Conservation (phyloP, 2,797 vertebrate species). For the Acanthiza pusilla region DNA sequence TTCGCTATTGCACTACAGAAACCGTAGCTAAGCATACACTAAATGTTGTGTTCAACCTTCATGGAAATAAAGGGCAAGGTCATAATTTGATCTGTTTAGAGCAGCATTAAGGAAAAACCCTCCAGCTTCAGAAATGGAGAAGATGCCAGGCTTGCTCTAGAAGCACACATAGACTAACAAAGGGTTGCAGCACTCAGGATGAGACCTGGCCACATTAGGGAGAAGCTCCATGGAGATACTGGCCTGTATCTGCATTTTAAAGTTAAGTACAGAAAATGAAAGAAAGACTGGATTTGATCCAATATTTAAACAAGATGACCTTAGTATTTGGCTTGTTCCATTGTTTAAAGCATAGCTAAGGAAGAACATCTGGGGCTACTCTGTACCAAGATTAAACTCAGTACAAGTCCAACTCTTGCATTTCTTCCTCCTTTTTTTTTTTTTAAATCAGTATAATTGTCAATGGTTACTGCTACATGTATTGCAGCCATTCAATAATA, state of each 20-base stretch:
- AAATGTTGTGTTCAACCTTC: not conserved
- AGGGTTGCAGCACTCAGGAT: not conserved
- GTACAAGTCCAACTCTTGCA: not conserved
- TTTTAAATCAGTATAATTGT: not conserved
- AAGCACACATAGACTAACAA: not conserved
- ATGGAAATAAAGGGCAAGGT: not conserved
- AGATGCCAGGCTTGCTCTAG: not conserved
- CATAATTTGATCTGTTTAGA: not conserved
- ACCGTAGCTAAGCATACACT: not conserved
- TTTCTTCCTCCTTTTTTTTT: not conserved
- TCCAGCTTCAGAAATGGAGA: not conserved
- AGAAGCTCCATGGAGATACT: not conserved
- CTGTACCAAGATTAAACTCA: not conserved
- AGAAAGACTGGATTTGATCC: not conserved
- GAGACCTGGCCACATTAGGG: not conserved
- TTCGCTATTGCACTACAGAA: not conserved
- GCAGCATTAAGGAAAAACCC: not conserved
- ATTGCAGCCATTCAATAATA: not conserved
- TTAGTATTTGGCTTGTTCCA: not conserved
- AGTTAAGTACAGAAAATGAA: not conserved
- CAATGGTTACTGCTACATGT: not conserved
- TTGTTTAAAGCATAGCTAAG: slow-evolving; percentile 22
- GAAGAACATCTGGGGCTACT: slow-evolving; percentile 22
- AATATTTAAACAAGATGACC: not conserved
- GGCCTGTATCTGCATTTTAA: not conserved